A percentile compares a stretch with the other conserved stretches of the same genome.
phyloP scores from a whole-genome alignment of 2,113 vertebrate species.

The Cygnus buccinator region DNA sequence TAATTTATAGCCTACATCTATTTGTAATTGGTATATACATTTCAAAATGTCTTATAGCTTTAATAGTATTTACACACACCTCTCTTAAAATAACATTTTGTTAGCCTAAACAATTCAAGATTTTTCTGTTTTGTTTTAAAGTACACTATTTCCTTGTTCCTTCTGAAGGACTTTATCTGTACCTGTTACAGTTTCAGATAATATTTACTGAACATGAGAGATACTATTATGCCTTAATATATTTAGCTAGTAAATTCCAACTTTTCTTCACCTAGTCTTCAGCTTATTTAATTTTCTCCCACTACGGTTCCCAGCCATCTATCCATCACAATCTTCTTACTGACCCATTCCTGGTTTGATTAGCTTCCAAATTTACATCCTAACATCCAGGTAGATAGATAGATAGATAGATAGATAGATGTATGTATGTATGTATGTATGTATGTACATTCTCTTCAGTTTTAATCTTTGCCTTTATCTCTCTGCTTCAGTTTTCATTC shows the following conservation, averaged over 20 bases:
- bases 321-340: background rate
- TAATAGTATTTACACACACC: background rate
- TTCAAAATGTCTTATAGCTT: background rate
- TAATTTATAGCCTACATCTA: background rate
- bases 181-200: background rate
- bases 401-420: too few relatives aligned
- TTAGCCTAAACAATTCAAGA: background rate
- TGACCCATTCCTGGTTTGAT: background rate
- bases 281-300: background rate
- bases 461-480: background rate
- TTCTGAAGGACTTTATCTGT: background rate
- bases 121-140: background rate
- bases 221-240: background rate
- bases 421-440: too few relatives aligned
- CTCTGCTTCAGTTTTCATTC: background rate
- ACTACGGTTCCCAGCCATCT: background rate
- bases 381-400: background rate
- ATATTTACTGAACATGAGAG: background rate
- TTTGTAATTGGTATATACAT: background rate
- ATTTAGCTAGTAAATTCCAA: background rate
- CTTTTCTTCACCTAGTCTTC: background rate
- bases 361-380: background rate
- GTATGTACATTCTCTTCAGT: background rate
- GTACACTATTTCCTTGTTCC: background rate
- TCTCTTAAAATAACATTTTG: background rate